Conservation (phyloP, 2,888 invertebrate species). For the Pheosia gnoma region DNA sequence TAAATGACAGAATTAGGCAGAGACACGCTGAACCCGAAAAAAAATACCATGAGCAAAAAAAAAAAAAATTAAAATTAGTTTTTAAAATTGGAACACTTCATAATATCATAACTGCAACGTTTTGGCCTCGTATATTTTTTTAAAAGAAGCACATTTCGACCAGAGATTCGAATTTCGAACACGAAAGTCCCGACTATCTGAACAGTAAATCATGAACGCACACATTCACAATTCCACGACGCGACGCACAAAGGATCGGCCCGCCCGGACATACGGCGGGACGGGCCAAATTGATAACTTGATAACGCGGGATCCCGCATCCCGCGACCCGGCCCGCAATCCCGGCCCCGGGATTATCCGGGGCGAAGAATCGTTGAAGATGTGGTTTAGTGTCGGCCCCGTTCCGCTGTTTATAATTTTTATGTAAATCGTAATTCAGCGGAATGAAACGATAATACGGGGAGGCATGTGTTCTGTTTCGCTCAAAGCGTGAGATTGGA, state of each 20-base stretch:
- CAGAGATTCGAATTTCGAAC: background rate
- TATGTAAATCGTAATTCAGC: constrained; percentile 67
- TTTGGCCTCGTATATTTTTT: no score
- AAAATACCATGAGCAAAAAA: no score
- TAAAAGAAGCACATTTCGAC: background rate
- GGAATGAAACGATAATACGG: constrained; percentile 65
- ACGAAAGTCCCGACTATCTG: background rate
- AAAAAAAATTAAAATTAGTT: background rate
- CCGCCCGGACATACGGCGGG: constrained; percentile 37
- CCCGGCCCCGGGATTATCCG: constrained; percentile 52
- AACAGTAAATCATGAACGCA: constrained; percentile 20
- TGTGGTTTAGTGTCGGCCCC: constrained; percentile 44
- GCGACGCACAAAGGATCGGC: constrained; percentile 17
- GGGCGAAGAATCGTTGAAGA: constrained; percentile 48
- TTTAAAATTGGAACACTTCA: background rate
- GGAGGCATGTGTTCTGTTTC: constrained; percentile 34
- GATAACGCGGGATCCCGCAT: constrained; percentile 61
- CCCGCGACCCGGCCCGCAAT: constrained; percentile 44
- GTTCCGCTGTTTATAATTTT: constrained; percentile 49
- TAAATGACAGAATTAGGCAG: no score
- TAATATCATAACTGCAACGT: background rate
- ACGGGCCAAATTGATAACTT: constrained; percentile 75
- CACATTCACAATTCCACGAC: constrained; percentile 14
- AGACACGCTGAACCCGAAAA: no score
- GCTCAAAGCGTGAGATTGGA: constrained; percentile 20